Percentiles rank a stretch among this genome's conserved stretches.
Evolutionary conservation across 2,113 vertebrate genomes (phyloP).

Genomic region (Cryptotis parvus): DNA sequence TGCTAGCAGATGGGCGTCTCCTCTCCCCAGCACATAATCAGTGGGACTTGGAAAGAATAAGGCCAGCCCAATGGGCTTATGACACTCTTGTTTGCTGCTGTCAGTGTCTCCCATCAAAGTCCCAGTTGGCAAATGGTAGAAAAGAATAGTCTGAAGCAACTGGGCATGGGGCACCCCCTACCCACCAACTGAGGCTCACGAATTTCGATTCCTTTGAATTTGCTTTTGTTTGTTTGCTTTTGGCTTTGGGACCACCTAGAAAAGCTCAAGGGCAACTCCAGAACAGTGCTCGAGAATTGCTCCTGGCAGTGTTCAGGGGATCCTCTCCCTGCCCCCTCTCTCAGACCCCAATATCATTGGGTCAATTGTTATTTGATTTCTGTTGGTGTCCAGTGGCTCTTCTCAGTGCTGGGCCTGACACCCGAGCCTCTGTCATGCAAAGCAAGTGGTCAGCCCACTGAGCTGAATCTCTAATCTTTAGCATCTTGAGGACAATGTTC

Average conservation of each 20-base stretch:
- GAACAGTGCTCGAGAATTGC: too few relatives aligned
- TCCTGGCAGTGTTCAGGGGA: too few relatives aligned
- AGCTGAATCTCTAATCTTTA: too few relatives aligned
- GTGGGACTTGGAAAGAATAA: not conserved
- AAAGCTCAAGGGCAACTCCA: too few relatives aligned
- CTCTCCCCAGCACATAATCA: rapidly evolving
- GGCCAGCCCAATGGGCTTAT: not conserved
- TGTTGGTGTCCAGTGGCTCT: too few relatives aligned
- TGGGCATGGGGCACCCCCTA: not conserved
- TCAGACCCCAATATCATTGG: too few relatives aligned
- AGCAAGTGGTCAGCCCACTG: too few relatives aligned
- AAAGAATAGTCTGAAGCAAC: not conserved
- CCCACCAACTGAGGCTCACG: not conserved
- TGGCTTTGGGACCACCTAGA: too few relatives aligned
- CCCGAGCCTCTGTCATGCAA: not conserved
- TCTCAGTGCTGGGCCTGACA: not conserved
- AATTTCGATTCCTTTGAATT: not conserved
- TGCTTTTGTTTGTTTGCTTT: not conserved
- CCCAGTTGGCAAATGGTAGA: constrained; percentile 34
- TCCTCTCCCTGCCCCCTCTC: too few relatives aligned
- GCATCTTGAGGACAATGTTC: too few relatives aligned
- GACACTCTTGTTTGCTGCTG: not conserved
- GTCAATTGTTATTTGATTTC: too few relatives aligned
- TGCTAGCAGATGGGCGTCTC: not conserved
- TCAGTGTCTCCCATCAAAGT: not conserved